Conservation (phyloP, 2,113 vertebrate genomes). For the Gobiocypris rarus region DNA sequence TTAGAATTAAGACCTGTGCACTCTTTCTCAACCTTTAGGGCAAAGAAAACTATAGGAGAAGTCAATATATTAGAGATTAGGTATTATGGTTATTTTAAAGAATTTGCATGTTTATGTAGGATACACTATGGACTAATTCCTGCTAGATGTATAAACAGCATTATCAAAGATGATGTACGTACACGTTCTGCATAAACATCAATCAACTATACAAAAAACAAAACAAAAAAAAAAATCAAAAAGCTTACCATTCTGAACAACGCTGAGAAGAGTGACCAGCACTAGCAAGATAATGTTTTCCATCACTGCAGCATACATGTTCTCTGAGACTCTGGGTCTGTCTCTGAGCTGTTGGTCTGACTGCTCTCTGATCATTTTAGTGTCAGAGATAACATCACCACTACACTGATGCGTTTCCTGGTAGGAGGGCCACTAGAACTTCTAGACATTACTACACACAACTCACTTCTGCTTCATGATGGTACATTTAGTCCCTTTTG, state of each 20-base stretch:
- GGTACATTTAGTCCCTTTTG: background rate
- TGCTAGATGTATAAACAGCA: background rate
- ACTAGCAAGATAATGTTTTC: conserved; percentile 84
- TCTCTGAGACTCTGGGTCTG: background rate
- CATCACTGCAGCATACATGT: conserved; percentile 81
- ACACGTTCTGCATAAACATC: background rate
- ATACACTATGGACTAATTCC: background rate
- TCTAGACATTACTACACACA: no score
- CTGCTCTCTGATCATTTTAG: background rate
- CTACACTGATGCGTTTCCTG: conserved; percentile 31
- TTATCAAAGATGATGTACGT: background rate
- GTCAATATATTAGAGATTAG: background rate
- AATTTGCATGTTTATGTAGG: background rate
- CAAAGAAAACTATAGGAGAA: conserved; percentile 83
- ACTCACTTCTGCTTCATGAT: background rate
- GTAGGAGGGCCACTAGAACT: background rate
- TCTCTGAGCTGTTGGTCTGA: background rate
- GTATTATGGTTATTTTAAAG: background rate
- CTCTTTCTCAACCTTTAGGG: conserved; percentile 88
- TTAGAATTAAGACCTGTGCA: conserved; percentile 72
- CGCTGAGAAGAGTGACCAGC: conserved; percentile 87
- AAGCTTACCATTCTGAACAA: conserved; percentile 85
- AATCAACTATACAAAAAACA: background rate
- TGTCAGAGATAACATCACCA: conserved; percentile 11
- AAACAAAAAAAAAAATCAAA: background rate